Conservation (phyloP, 2,888 invertebrate species). For the Graphium colonna region DNA sequence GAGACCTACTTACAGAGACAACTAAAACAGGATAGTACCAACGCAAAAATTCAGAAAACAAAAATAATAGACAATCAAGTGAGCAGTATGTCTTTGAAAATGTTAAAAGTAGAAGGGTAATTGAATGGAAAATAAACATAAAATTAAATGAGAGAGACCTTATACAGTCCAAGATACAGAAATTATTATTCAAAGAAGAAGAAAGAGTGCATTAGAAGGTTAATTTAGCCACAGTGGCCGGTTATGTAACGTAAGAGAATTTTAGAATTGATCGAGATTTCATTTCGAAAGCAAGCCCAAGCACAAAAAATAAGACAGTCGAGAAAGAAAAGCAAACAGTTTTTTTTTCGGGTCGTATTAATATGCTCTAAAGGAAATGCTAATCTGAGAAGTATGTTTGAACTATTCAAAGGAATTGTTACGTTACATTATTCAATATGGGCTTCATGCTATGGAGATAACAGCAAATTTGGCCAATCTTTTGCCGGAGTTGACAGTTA, state of each 20-base stretch:
- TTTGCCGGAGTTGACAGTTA: constrained; percentile 68
- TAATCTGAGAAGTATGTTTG: constrained; percentile 56
- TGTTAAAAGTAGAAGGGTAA: constrained; percentile 31
- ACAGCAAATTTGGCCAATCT: constrained; percentile 50
- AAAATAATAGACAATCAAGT: constrained; percentile 32
- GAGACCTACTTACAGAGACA: constrained; percentile 65
- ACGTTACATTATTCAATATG: constrained; percentile 46
- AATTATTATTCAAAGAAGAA: constrained; percentile 46
- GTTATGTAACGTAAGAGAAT: constrained; percentile 40
- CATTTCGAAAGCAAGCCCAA: constrained; percentile 74
- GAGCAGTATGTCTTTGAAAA: constrained; percentile 48
- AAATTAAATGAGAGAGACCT: constrained; percentile 14
- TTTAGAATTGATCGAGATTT: constrained; percentile 52
- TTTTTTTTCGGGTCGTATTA: constrained; percentile 49
- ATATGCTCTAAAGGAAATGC: constrained; percentile 52
- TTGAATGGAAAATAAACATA: constrained; percentile 5
- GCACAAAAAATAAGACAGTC: constrained; percentile 62
- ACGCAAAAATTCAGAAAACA: constrained; percentile 53
- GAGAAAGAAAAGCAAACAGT: constrained; percentile 60
- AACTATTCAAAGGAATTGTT: constrained; percentile 52
- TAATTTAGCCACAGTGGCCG: constrained; percentile 49
- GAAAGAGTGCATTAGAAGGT: constrained; percentile 59
- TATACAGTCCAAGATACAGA: constrained; percentile 34
- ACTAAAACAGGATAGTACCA: constrained; percentile 69
- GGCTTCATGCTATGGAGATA: constrained; percentile 72